Base-by-base conservation (phyloP, 2,797 vertebrate species). In the Enteromius paludinosus region DNA sequence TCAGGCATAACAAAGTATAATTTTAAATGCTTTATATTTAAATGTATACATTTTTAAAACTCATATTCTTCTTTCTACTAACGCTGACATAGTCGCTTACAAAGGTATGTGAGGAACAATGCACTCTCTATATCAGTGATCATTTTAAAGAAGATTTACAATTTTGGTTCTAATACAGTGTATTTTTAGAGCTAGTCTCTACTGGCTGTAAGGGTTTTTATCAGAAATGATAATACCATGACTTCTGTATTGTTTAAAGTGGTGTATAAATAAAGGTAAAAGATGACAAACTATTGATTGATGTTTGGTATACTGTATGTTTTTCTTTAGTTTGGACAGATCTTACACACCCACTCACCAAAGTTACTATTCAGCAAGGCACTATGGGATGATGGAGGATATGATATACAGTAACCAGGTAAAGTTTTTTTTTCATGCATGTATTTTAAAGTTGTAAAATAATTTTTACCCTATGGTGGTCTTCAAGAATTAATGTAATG, bases 321-420 rank as follows among this genome's bases (percentile, higher is more conserved):
- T 84, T 84, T 92, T 90, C 91, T 95, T 94, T 95, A 98, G 98
- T 93, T 96, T 95, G 69, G 98, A 99, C 95, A 95, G 97, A 93
- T 98, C 98, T 62, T 97, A 97, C 94, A 96, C 96, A 0, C 91
- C 97, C 90, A 97, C 96, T 90, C 97, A 98, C 78, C 93, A 95
- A 69, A 95, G 95, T 78, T 97, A 96, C 93, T 94, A 94, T 89
- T 93, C 94, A 30, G 93, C 96, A 64, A 96, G 96, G 84, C 96
- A 97, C 73, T 96, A 96, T 17, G 93, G 95, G 83, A 90, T 97
- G 93, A 95, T 96, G 76, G 98, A 99, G 0, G 97, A 99, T 35
- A 92, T 96, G 0, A 89, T 98, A 66, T 94, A 93, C 86, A 93
- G 93, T 90, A 96, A 97, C 81, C 97, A 99, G 96, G 98, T 99